These are phyloP conservation scores for Trachelus tabidus DNA, from an alignment of 2,888 invertebrate genomes.

Conservation along the genomic window DNA sequence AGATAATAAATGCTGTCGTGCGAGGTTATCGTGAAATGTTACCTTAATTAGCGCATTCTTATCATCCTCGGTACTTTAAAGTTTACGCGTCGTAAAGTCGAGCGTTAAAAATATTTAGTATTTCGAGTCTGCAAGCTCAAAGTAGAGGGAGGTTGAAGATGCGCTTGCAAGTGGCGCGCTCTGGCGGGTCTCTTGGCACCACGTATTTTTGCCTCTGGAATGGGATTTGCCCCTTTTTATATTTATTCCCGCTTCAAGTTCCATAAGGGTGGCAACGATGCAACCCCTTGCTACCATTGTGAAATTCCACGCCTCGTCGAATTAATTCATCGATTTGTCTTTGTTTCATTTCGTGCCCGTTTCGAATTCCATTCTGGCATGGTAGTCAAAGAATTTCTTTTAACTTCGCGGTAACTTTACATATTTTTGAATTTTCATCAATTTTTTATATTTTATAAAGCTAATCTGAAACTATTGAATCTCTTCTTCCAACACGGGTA, in stretches of 20 bases:
- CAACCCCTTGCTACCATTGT: background rate
- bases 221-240: background rate
- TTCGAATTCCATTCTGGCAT: background rate
- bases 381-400: background rate
- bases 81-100: conserved; percentile 30
- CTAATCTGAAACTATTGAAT: background rate
- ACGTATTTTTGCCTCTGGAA: background rate
- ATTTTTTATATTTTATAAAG: background rate
- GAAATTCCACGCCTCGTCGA: background rate
- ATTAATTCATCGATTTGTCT: background rate
- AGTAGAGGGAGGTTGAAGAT: background rate
- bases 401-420: background rate
- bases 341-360: background rate
- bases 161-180: background rate
- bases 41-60: conserved; percentile 29
- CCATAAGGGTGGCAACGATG: conserved; percentile 12
- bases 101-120: background rate
- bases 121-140: background rate
- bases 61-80: conserved; percentile 22
- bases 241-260: conserved; percentile 9
- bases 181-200: background rate
- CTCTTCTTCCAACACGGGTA: background rate
- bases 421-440: background rate
- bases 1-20: background rate
- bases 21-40: conserved; percentile 30